Conservation (phyloP, 2,888 invertebrate genomes). For the Hecatera dysodea region DNA sequence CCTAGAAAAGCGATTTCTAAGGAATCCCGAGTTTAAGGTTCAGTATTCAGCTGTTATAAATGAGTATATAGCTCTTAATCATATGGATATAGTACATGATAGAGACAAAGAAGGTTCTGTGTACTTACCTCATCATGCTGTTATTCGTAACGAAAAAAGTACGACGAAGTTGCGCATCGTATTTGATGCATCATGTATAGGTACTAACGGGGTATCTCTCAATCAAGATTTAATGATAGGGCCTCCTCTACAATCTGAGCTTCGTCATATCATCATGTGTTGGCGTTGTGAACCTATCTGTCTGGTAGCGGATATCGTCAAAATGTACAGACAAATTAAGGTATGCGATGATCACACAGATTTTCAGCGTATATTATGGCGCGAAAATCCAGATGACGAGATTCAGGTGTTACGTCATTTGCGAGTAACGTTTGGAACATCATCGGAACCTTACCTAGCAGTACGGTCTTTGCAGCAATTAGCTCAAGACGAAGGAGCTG, state of each 20-base stretch:
- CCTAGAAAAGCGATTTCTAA: slow-evolving; percentile 18
- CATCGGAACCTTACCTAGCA: slow-evolving; percentile 1
- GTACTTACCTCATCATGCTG: slow-evolving; percentile 13
- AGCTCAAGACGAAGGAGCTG: no score
- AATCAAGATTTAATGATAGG: no score
- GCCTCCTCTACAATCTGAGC: no score
- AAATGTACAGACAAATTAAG: no score
- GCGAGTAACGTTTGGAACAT: neutral
- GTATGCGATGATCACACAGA: no score
- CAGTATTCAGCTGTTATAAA: slow-evolving; percentile 20
- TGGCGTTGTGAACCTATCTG: no score
- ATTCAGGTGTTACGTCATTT: slow-evolving; percentile 22
- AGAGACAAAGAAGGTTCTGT: slow-evolving; percentile 1
- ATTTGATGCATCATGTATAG: no score
- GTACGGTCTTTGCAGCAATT: no score
- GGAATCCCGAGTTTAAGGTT: slow-evolving; percentile 9
- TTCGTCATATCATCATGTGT: no score
- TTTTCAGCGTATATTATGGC: slow-evolving; percentile 23
- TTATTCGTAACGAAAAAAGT: neutral
- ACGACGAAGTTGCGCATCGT: no score
- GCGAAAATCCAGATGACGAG: slow-evolving; percentile 23
- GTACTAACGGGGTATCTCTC: no score
- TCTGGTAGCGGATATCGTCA: no score
- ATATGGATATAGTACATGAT: slow-evolving; percentile 22
- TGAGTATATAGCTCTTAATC: slow-evolving; percentile 14